A percentile compares a stretch with the other conserved stretches of the same genome.
Evolutionary conservation across 2,113 vertebrate species (phyloP).

Genomic region (Charadrius vociferus): DNA sequence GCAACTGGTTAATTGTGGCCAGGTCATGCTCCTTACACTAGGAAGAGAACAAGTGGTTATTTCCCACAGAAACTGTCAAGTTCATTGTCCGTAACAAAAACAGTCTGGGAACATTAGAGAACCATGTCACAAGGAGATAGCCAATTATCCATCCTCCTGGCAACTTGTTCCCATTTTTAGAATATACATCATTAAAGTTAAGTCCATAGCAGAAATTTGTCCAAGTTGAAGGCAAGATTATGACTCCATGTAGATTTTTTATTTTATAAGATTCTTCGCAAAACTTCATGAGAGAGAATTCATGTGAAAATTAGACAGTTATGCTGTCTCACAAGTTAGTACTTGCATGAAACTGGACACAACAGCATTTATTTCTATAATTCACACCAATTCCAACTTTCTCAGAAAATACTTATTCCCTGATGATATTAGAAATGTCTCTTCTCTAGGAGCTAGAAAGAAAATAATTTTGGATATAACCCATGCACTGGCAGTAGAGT

Average conservation of each 20-base stretch:
- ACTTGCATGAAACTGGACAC: neutral
- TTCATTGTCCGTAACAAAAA: neutral
- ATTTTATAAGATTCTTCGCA: neutral
- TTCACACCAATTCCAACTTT: neutral
- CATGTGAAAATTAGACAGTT: neutral
- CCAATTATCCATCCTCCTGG: neutral
- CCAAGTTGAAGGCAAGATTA: neutral
- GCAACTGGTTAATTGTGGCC: constrained; percentile 87
- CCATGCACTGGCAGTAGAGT: neutral
- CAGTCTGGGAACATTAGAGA: neutral
- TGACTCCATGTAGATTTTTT: neutral
- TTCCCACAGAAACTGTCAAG: neutral
- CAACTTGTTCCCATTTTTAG: neutral
- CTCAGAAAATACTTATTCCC: neutral
- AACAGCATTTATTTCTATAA: neutral
- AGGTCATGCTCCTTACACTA: constrained; percentile 95
- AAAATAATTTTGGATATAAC: neutral
- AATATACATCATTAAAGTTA: neutral
- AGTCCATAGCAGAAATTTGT: neutral
- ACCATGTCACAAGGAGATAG: neutral
- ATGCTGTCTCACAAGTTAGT: neutral
- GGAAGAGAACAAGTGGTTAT: neutral
- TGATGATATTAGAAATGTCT: neutral
- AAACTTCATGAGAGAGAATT: neutral
- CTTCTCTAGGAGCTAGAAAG: neutral